A percentile compares a stretch with the other conserved stretches of the same genome.
Evolutionary conservation across 2,797 vertebrate genomes (phyloP).

Genomic region (Typhlichthys subterraneus): DNA sequence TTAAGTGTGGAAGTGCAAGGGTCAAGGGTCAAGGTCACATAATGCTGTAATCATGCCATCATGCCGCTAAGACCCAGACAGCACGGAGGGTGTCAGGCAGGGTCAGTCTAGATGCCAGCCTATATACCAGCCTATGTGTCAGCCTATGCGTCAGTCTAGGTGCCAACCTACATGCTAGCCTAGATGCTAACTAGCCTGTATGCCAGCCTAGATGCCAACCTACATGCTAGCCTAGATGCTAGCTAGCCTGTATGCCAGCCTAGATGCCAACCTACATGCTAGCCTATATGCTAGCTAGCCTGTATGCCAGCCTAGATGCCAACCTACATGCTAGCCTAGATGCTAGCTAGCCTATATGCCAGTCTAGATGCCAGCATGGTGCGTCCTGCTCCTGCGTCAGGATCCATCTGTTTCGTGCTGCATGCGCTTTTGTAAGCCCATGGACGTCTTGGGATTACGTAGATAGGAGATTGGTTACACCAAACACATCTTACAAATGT

Average conservation of each 20-base stretch:
- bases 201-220: no score
- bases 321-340: no score
- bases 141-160: no score
- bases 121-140: no score
- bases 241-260: no score
- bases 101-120: slow-evolving; percentile 6
- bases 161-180: no score
- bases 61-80: neutral
- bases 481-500: slow-evolving; percentile 73
- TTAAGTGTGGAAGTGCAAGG: neutral
- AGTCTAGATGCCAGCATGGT: neutral
- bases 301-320: no score
- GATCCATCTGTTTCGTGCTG: slow-evolving; percentile 61
- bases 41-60: neutral
- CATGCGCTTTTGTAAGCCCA: slow-evolving; percentile 56
- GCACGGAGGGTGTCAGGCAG: slow-evolving; percentile 2
- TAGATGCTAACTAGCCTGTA: no score
- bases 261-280: neutral
- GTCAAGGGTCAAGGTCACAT: neutral
- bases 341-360: no score
- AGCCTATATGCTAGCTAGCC: no score
- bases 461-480: slow-evolving; percentile 72
- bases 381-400: slow-evolving; percentile 40
- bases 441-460: slow-evolving; percentile 48
- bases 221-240: no score